Base-by-base conservation (phyloP, 53 echinoderm and acorn worm genomes). In the Astropecten irregularis region DNA sequence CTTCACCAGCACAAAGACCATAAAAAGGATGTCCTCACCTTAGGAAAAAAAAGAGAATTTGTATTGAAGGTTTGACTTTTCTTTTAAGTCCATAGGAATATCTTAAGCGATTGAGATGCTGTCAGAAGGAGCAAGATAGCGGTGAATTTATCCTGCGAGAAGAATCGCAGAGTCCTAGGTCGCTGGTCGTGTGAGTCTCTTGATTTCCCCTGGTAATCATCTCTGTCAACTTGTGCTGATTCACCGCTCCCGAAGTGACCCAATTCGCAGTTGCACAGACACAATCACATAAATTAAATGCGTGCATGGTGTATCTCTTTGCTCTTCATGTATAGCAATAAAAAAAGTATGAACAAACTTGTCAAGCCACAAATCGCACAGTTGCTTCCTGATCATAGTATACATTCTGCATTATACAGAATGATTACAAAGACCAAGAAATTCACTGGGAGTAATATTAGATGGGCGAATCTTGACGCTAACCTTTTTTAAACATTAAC, bases 221-320 rank as follows among this genome's bases (percentile, higher is more conserved):
- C 79, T 79, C 79, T 79, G 79, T 79, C 79, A 62, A 79, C 79
- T 62, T 60, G 62, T 60, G 79, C 79, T 79, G 79, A 79, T 79
- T 79, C 79, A 79, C 61, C 62, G 79, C 79, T 60, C 62, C 61
- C 79, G 61, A 46, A 79, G 79, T 79, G 79, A 79, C 79, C 79
- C 79, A 79, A 79, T 79, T 79, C 79, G 79, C 79, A 62, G 61
- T 79, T 62, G 79, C 79, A 79, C 79, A 79, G 62, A 79, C 79
- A 79, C 79, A 79, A 79, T 79, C 79, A 79, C 79, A 62, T 79
- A 79, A 79, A 79, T 79, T 79, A 79, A 62, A 79, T 79, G 60
- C 48, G 42, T 60, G 79, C 79, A 79, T 79, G 62, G 16, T 62
- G 44, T 44, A 21, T 62, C 79, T 79, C 62, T 62, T 79, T 79